These are phyloP conservation scores for Apus apus DNA, from an alignment of 2,113 vertebrate species.

Conservation along the genomic window DNA sequence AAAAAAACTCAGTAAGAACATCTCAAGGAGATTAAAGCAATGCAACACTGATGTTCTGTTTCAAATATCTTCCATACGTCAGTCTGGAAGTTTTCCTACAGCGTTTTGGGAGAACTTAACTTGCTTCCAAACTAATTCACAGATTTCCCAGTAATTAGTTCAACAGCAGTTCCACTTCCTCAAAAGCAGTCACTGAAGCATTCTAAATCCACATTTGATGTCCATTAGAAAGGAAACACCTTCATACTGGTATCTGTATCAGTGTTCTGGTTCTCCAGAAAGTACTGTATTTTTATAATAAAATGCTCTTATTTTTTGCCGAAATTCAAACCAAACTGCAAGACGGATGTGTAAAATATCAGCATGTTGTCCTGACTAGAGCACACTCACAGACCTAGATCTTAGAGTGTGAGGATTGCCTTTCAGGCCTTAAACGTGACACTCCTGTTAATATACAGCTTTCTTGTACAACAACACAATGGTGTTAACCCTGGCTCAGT, in stretches of 20 bases:
- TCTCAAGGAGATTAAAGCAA: neutral
- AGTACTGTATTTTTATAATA: neutral
- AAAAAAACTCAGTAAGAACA: neutral
- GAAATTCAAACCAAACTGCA: neutral
- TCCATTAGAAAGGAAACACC: neutral
- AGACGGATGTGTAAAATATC: neutral
- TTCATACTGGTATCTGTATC: neutral
- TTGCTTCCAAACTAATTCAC: slow-evolving; percentile 20
- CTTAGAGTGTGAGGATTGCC: neutral
- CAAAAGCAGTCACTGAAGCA: neutral
- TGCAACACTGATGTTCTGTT: neutral
- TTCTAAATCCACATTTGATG: neutral
- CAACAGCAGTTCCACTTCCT: neutral
- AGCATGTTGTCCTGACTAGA: neutral
- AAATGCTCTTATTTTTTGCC: neutral
- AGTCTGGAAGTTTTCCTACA: neutral
- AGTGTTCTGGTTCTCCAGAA: neutral
- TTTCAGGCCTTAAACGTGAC: neutral
- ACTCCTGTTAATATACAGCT: neutral
- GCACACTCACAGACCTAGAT: neutral
- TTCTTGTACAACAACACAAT: neutral
- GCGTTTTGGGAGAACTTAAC: neutral
- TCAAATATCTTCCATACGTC: neutral
- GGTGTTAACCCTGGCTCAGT: neutral
- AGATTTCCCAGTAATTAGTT: slow-evolving; percentile 20